phyloP scores from a whole-genome alignment of 2,888 invertebrate genomes.

The Pherbina coryleti region DNA sequence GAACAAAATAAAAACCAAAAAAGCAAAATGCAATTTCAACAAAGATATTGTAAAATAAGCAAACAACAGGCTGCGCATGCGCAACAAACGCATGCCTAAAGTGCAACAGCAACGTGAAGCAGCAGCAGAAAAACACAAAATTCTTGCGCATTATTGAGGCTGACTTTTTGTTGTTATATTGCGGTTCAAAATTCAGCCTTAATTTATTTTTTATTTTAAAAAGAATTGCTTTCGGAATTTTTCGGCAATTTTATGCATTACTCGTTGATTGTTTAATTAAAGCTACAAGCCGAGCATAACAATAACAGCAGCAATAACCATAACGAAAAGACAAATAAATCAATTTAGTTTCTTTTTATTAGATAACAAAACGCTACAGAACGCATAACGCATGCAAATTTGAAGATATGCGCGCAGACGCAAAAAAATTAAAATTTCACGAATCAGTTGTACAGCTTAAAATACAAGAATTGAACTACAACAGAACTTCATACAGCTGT shows the following conservation, averaged over 20 bases:
- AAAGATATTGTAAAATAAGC: background rate
- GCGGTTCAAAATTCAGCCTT: no score
- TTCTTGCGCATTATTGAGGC: no score
- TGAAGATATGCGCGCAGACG: background rate
- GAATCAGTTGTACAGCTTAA: no score
- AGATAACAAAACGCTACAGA: background rate
- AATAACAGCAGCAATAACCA: background rate
- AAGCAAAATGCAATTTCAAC: no score
- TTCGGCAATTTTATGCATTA: no score
- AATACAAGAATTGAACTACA: no score
- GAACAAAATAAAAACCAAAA: background rate
- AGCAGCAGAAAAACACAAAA: background rate
- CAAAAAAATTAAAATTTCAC: no score
- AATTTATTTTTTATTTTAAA: no score
- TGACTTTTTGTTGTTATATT: no score
- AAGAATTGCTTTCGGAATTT: no score
- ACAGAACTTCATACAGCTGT: no score
- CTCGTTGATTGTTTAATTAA: no score
- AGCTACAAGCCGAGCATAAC: background rate
- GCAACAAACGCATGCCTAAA: background rate
- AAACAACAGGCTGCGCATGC: background rate
- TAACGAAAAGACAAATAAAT: background rate
- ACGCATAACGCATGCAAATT: constrained; percentile 22
- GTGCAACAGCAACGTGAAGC: background rate
- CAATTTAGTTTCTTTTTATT: background rate